phyloP scores from a whole-genome alignment of 2,888 invertebrate genomes.

The Lordiphosa fenestrarum region DNA sequence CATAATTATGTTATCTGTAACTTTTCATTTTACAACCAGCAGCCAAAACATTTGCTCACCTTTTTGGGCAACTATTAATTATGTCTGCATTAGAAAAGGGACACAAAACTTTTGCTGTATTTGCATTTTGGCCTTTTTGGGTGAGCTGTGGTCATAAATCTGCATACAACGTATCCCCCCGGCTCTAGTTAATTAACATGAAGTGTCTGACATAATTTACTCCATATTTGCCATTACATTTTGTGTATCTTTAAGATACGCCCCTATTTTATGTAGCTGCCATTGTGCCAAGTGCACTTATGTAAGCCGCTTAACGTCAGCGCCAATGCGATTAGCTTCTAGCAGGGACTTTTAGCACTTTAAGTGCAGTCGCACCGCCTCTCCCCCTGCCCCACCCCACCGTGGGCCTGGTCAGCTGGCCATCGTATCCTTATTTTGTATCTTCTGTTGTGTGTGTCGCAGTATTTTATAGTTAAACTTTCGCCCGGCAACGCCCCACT shows the following conservation, averaged over 20 bases:
- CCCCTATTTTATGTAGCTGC: constrained; percentile 3
- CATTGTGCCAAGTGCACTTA: constrained; percentile 18
- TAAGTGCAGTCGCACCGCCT: constrained; percentile 35
- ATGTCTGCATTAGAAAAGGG: constrained; percentile 44
- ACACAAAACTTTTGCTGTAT: constrained; percentile 58
- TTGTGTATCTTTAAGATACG: constrained; percentile 46
- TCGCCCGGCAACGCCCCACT: constrained; percentile 37
- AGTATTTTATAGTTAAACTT: constrained; percentile 60
- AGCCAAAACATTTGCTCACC: constrained; percentile 49
- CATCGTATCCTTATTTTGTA: constrained; percentile 9
- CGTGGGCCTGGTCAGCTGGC: constrained; percentile 6
- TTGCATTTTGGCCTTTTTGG: constrained; percentile 34
- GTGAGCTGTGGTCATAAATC: constrained; percentile 50
- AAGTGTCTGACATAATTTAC: constrained; percentile 47
- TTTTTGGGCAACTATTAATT: constrained; percentile 61
- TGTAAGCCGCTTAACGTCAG: constrained; percentile 54
- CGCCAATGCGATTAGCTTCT: constrained; percentile 57
- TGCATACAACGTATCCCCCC: constrained; percentile 56
- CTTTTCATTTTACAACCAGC: constrained; percentile 23
- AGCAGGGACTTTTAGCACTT: constrained; percentile 59
- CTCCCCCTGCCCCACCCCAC: neutral
- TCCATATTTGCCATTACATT: constrained; percentile 6
- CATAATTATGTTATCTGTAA: constrained; percentile 49
- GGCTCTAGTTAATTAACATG: constrained; percentile 62
- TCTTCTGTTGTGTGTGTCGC: constrained; percentile 50